Conservation (phyloP, 2,797 vertebrate species). For the Bufotes viridis region DNA sequence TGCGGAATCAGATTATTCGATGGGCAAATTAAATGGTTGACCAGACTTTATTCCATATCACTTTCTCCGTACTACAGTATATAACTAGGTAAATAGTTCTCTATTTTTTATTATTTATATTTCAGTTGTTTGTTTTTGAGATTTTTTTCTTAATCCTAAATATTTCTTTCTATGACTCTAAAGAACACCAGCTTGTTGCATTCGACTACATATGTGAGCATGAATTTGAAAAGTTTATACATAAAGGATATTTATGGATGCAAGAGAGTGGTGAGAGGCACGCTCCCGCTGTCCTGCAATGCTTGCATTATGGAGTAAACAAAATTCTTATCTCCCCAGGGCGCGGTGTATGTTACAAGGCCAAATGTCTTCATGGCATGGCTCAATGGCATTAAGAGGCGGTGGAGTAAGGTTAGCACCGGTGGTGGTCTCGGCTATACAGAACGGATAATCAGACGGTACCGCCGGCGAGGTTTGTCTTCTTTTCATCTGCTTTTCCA, state of each 20-base stretch:
- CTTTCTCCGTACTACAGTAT: too few species aligned
- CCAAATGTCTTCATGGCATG: conserved; percentile 35
- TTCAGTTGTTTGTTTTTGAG: too few species aligned
- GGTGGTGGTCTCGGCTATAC: conserved; percentile 27
- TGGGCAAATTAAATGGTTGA: too few species aligned
- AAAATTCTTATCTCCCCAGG: conserved; percentile 47
- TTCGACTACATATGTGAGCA: conserved; percentile 6
- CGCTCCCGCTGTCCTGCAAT: conserved; percentile 13
- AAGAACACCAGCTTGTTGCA: conserved; percentile 3
- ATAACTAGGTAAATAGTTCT: too few species aligned
- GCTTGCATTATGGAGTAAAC: conserved; percentile 55
- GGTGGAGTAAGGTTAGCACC: conserved; percentile 10
- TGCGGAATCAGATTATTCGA: too few species aligned
- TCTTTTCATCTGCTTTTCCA: conserved; percentile 26
- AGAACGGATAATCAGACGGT: conserved; percentile 29
- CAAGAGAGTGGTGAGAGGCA: background rate
- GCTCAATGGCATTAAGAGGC: conserved; percentile 26
- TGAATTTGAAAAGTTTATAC: conserved; percentile 31
- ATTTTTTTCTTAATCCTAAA: too few species aligned
- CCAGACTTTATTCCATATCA: too few species aligned
- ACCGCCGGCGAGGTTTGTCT: background rate
- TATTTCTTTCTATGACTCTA: background rate
- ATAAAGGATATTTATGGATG: conserved; percentile 43
- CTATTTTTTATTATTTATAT: too few species aligned
- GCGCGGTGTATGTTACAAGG: conserved; percentile 18